These are phyloP conservation scores for Caenorhabditis sinica DNA, from an alignment of 2,888 invertebrate species.

Conservation along the genomic window DNA sequence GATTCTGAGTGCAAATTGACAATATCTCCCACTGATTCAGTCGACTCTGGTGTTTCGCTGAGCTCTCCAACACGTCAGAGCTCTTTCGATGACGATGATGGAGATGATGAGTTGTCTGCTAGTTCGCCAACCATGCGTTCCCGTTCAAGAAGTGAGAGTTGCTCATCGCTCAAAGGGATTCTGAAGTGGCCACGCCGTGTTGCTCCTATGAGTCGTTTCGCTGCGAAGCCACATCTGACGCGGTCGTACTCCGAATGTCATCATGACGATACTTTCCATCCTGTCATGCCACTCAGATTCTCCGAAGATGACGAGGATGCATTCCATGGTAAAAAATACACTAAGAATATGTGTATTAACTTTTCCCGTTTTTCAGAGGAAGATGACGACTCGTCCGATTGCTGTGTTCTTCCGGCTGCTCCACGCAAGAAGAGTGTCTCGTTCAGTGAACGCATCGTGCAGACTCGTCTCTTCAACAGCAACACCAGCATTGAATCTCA, in stretches of 20 bases:
- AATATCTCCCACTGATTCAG: slow-evolving; percentile 62
- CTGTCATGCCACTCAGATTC: slow-evolving; percentile 52
- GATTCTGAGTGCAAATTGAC: slow-evolving; percentile 48
- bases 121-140: slow-evolving; percentile 14
- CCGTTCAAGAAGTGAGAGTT: slow-evolving; percentile 59
- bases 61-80: slow-evolving; percentile 58
- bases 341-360: too few species aligned
- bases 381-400: slow-evolving; percentile 51
- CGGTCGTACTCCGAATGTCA: slow-evolving; percentile 63
- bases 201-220: neutral
- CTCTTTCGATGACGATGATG: slow-evolving; percentile 49
- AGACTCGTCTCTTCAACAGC: slow-evolving; percentile 63
- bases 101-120: slow-evolving; percentile 46
- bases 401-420: slow-evolving; percentile 35
- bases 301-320: slow-evolving; percentile 63
- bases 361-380: slow-evolving; percentile 33
- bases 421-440: slow-evolving; percentile 65
- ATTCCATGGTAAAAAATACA: slow-evolving; percentile 58
- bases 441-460: slow-evolving; percentile 61
- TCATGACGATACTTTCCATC: slow-evolving; percentile 34
- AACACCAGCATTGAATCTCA: slow-evolving; percentile 58
- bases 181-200: slow-evolving; percentile 55
- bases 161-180: slow-evolving; percentile 55
- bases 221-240: slow-evolving; percentile 29
- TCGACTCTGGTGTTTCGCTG: slow-evolving; percentile 65